These are phyloP conservation scores for Tineola bisselliella DNA, from an alignment of 2,888 invertebrate species.

Conservation along the genomic window DNA sequence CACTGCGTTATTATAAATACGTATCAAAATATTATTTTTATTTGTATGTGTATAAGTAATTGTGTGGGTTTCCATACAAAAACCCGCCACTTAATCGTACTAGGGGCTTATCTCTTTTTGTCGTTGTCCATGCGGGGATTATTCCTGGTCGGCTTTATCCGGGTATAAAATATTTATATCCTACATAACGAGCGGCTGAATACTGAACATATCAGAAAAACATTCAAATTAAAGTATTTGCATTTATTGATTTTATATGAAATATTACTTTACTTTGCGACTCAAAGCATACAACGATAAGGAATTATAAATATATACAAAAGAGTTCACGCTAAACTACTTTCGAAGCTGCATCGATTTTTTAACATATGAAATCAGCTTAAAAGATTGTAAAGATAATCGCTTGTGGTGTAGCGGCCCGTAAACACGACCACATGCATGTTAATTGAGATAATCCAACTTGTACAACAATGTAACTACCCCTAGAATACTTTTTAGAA, in stretches of 20 bases:
- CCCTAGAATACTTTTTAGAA: not conserved
- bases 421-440: slow-evolving; percentile 22
- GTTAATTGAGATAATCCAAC: slow-evolving; percentile 28
- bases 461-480: not conserved
- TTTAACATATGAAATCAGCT: slow-evolving; percentile 21
- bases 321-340: slow-evolving; percentile 1
- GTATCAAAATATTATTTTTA: not conserved
- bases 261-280: too few relatives aligned
- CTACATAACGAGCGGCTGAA: slow-evolving; percentile 29
- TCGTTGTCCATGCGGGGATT: slow-evolving; percentile 36
- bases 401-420: slow-evolving; percentile 24
- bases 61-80: slow-evolving; percentile 22
- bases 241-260: not conserved
- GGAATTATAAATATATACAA: too few relatives aligned
- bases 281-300: too few relatives aligned
- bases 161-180: slow-evolving; percentile 48
- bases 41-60: not conserved
- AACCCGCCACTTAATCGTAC: slow-evolving; percentile 35
- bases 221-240: not conserved
- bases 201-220: not conserved
- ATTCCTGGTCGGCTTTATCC: slow-evolving; percentile 33
- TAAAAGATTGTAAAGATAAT: slow-evolving; percentile 25
- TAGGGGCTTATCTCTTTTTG: slow-evolving; percentile 41
- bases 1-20: not conserved
- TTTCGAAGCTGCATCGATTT: slow-evolving; percentile 11